A percentile compares a stretch with the other conserved stretches of the same genome.
phyloP scores from a whole-genome alignment of 2,888 invertebrate genomes.

The Litoditis marina region DNA sequence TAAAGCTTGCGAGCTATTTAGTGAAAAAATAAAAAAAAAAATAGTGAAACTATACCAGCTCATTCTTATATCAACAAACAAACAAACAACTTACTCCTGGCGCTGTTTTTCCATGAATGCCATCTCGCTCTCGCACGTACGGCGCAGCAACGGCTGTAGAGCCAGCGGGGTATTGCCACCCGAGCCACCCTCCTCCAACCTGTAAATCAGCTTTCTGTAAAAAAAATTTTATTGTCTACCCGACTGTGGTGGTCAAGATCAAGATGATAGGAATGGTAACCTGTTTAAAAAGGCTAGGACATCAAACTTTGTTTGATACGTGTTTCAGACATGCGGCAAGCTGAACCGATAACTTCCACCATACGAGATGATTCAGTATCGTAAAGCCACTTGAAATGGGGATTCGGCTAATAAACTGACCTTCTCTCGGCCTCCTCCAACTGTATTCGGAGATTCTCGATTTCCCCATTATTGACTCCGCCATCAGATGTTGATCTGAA shows the following conservation, averaged over 20 bases:
- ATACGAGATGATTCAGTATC: no score
- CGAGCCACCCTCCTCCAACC: conserved; percentile 58
- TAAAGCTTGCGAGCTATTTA: not conserved
- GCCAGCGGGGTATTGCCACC: conserved; percentile 73
- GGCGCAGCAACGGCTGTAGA: conserved; percentile 88
- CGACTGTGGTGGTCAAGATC: no score
- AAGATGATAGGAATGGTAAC: not conserved
- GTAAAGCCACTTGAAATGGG: no score
- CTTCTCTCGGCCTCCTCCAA: conserved; percentile 52
- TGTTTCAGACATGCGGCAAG: no score
- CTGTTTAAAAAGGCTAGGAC: not conserved
- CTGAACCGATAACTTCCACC: no score
- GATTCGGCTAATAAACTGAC: no score
- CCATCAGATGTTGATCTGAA: conserved; percentile 23
- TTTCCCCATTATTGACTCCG: conserved; percentile 24
- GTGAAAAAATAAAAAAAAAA: not conserved
- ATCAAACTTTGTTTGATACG: no score
- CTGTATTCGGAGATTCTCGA: conserved; percentile 44
- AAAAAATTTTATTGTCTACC: no score
- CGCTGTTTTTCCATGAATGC: conserved; percentile 48
- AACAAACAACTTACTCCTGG: conserved; percentile 35
- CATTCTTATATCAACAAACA: no score
- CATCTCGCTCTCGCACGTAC: conserved; percentile 92
- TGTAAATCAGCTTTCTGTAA: conserved; percentile 2
- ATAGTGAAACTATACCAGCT: not conserved